Evolutionary conservation across 1,140 invertebrate genomes (phyloP), one percentile per base, ranked within the genome.

Genomic region (Aphidius gifuensis): DNA sequence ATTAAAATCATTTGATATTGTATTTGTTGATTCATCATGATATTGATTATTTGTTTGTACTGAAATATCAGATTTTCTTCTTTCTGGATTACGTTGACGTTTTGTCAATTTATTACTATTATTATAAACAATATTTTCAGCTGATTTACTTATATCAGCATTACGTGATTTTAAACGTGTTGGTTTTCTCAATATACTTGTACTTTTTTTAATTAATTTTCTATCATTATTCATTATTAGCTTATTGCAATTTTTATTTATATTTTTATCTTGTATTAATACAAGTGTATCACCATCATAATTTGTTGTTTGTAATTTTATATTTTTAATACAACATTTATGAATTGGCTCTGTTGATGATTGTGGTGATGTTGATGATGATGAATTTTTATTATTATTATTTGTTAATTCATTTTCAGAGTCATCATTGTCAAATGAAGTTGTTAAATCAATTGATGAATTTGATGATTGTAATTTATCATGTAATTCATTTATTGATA

Each of bases 11-110:
- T 65, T 62, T 0, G 76, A 76, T 32, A 78, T 73, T 0, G 78
- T 81, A 43, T 80, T 81, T 3, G 78, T 80, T 60, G 70, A 79
- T 61, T 78, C 76, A 62, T 80, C 77, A 16, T 69, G 71, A 51
- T 59, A 61, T 7, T 69, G 62, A 9, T 38, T 53, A 0, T 47
- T 23, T 6, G 74, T 74, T 43, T 78, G 75, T 9, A 79, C 71
- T 3, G 77, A 77, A 57, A 79, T 78, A 3, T 81, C 78, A 5
- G 77, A 77, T 46, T 72, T 80, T 3, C 77, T 65, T 60, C 78
- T 70, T 55, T 77, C 75, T 0, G 75, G 73, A 1, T 79, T 75
- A 3, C 70, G 65, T 5, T 71, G 65, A 42, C 71, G 68, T 50
- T 75, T 78, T 21, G 76, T 69, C 7, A 69, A 70, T 11, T 60